These are phyloP conservation scores for Ctenoplectra terminalis DNA, from an alignment of 1,140 invertebrate species.

Conservation along the genomic window DNA sequence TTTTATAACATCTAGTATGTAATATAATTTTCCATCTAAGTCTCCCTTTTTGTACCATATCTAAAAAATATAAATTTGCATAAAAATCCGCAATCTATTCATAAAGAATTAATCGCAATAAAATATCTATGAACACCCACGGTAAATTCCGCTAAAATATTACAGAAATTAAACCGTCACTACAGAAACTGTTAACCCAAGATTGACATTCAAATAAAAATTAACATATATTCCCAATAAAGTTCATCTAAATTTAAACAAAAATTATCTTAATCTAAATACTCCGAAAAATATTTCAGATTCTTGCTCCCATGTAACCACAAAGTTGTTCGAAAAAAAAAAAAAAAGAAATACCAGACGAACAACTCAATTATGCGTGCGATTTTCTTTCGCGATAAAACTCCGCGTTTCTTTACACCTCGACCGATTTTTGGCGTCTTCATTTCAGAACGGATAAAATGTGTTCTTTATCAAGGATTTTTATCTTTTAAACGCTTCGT, in stretches of 20 bases:
- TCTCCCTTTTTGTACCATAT: no score
- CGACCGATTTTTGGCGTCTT: not conserved
- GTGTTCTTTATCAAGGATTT: not conserved
- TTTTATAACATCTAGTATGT: no score
- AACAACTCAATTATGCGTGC: constrained; percentile 12
- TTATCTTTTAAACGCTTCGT: constrained; percentile 4
- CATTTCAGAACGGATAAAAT: not conserved
- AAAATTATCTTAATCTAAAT: no score
- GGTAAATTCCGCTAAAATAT: no score
- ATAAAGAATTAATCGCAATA: no score
- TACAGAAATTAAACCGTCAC: no score
- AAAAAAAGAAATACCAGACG: not conserved
- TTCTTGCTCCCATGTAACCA: not conserved
- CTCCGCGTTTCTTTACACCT: not conserved
- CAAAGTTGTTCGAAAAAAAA: not conserved
- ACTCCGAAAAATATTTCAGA: not conserved
- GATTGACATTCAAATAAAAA: not conserved
- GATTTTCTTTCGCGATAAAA: constrained; percentile 8
- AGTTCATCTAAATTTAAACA: no score
- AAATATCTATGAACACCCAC: no score
- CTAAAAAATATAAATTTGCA: no score
- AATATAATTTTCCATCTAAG: no score
- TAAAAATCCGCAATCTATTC: no score
- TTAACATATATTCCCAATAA: not conserved
- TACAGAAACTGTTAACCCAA: no score